These are phyloP conservation scores for Pentamera pediparva DNA, from an alignment of 53 echinoderm and acorn worm species.

Conservation along the genomic window DNA sequence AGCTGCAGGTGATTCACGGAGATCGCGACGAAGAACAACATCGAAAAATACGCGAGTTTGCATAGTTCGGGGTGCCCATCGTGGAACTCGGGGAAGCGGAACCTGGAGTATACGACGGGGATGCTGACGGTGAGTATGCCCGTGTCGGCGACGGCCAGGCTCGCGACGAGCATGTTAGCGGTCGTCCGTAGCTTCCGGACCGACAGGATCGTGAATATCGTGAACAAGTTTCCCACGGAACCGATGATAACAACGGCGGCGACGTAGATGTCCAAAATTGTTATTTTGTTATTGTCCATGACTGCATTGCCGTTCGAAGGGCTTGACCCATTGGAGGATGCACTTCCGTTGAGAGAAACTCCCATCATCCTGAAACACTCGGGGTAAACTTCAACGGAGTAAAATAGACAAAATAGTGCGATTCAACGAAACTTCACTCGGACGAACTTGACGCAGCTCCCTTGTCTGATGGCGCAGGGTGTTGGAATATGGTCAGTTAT, in stretches of 20 bases:
- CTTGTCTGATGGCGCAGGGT: too few species aligned
- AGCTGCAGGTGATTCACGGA: slow-evolving; percentile 21
- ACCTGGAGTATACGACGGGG: slow-evolving; percentile 2
- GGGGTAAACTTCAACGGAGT: too few species aligned
- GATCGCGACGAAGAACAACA: background rate
- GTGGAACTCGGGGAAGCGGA: background rate
- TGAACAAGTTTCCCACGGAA: background rate
- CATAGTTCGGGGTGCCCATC: background rate
- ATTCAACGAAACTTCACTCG: too few species aligned
- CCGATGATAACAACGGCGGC: background rate
- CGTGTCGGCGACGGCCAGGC: background rate
- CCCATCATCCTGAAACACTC: too few species aligned
- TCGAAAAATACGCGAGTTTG: background rate
- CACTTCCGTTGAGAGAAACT: too few species aligned
- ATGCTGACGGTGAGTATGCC: background rate
- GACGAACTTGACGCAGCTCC: too few species aligned
- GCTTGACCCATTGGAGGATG: too few species aligned
- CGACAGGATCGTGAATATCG: background rate
- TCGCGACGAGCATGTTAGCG: slow-evolving; percentile 8
- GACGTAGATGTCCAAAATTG: background rate
- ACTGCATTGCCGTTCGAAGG: too few species aligned
- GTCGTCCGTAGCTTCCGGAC: background rate
- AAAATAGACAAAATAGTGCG: too few species aligned
- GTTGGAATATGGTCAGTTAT: too few species aligned
- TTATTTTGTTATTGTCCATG: too few species aligned